A percentile compares a stretch with the other conserved stretches of the same genome.
phyloP scores from a whole-genome alignment of 1,140 invertebrate genomes.

The Chlorops oryzae region DNA sequence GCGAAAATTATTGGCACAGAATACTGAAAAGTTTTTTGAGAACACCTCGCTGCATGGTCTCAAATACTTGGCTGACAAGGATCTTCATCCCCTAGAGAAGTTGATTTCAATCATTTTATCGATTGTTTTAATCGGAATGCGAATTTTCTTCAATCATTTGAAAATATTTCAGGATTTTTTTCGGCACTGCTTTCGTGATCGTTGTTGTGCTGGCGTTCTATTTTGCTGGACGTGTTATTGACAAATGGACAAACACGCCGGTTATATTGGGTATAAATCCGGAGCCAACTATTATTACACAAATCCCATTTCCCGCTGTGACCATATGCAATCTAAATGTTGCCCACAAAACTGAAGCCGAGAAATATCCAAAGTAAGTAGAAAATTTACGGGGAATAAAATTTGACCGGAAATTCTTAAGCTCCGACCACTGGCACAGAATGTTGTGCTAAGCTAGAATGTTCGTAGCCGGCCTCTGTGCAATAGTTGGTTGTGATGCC shows the following conservation, averaged over 20 bases:
- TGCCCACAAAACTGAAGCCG: not conserved
- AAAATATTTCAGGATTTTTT: constrained; percentile 15
- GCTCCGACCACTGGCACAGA: too few relatives aligned
- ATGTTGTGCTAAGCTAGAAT: too few relatives aligned
- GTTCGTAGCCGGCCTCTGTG: too few relatives aligned
- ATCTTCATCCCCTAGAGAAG: constrained; percentile 9
- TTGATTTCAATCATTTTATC: not conserved
- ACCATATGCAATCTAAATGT: constrained; percentile 16
- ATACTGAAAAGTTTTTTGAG: constrained; percentile 12
- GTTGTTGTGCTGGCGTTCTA: constrained; percentile 4
- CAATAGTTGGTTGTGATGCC: too few relatives aligned
- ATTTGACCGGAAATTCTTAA: too few relatives aligned
- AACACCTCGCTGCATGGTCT: constrained; percentile 15
- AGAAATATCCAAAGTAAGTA: not conserved
- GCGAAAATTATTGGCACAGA: not conserved
- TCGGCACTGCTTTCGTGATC: constrained; percentile 6
- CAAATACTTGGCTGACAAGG: constrained; percentile 15
- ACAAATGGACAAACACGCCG: constrained; percentile 11
- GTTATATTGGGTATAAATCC: constrained; percentile 16
- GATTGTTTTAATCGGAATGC: not conserved
- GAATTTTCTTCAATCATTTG: not conserved
- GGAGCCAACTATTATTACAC: constrained; percentile 5
- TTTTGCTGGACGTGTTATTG: constrained; percentile 9
- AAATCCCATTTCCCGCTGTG: constrained; percentile 15
- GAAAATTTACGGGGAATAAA: not conserved